These are phyloP conservation scores for Bugulina stolonifera DNA, from an alignment of 2,888 invertebrate genomes.

Conservation along the genomic window DNA sequence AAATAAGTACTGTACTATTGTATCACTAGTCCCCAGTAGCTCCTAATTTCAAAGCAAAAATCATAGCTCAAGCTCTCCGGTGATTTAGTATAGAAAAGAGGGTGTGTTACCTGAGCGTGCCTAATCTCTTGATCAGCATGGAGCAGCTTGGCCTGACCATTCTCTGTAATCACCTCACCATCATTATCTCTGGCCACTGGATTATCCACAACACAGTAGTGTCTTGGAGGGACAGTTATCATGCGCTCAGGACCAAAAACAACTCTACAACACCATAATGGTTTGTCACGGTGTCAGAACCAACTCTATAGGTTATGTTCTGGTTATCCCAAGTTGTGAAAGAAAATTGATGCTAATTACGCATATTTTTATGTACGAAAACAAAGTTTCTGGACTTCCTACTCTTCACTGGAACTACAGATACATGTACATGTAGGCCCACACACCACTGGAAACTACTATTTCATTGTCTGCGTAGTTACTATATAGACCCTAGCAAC, in stretches of 20 bases:
- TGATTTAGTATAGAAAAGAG: not conserved
- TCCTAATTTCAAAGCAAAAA: not conserved
- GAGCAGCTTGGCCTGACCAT: slow-evolving; percentile 52
- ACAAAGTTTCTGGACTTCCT: no score
- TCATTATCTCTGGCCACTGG: slow-evolving; percentile 52
- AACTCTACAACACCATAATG: slow-evolving; percentile 42
- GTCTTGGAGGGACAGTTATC: slow-evolving; percentile 55
- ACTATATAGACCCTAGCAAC: no score
- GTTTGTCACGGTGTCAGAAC: no score
- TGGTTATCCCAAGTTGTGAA: no score
- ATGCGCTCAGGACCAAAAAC: slow-evolving; percentile 54
- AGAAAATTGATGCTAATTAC: no score
- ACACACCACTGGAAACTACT: no score
- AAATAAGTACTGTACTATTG: not conserved
- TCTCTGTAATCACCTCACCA: slow-evolving; percentile 45
- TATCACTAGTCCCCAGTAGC: no score
- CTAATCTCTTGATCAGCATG: slow-evolving; percentile 56
- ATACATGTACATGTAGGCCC: no score
- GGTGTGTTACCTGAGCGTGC: slow-evolving; percentile 41
- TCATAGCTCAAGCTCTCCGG: not conserved
- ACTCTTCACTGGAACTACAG: no score
- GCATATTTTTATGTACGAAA: no score
- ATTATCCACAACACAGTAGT: slow-evolving; percentile 56
- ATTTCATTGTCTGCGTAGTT: no score
- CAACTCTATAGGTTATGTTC: no score